Percentiles rank a stretch among this genome's conserved stretches.
Evolutionary conservation across 1,140 invertebrate species (phyloP).

Genomic region (Meteorus sp.): DNA sequence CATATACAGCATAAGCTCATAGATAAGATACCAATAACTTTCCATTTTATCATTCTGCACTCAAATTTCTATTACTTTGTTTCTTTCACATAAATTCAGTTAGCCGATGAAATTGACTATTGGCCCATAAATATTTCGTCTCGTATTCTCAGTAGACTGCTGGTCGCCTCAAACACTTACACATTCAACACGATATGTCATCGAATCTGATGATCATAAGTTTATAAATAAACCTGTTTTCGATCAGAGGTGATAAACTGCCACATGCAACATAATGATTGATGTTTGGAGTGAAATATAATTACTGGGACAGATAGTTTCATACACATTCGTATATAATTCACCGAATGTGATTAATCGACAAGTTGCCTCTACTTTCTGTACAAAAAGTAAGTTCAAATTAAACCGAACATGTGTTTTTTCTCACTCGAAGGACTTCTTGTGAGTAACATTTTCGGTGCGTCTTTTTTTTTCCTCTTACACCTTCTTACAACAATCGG

Average conservation of each 20-base stretch:
- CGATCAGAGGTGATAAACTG: conserved; percentile 24
- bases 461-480: too few species aligned
- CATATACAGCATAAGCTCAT: too few species aligned
- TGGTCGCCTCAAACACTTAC: conserved; percentile 16
- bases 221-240: conserved; percentile 27
- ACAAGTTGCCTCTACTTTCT: neutral
- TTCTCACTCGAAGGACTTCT: too few species aligned
- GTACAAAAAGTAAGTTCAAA: neutral
- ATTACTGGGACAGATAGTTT: neutral
- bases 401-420: too few species aligned
- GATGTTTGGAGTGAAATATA: conserved; percentile 8
- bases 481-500: too few species aligned
- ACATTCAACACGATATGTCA: conserved; percentile 11
- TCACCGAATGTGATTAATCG: neutral
- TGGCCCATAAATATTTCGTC: too few species aligned
- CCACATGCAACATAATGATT: conserved; percentile 19
- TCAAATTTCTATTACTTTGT: too few species aligned
- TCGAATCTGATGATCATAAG: conserved; percentile 18
- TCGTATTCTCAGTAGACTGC: too few species aligned
- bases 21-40: too few species aligned
- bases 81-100: too few species aligned
- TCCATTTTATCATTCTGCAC: too few species aligned
- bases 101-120: neutral
- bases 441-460: too few species aligned
- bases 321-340: neutral